Conservation (phyloP, 2,797 vertebrate genomes). For the Parauchenoglanis ngamensis region DNA sequence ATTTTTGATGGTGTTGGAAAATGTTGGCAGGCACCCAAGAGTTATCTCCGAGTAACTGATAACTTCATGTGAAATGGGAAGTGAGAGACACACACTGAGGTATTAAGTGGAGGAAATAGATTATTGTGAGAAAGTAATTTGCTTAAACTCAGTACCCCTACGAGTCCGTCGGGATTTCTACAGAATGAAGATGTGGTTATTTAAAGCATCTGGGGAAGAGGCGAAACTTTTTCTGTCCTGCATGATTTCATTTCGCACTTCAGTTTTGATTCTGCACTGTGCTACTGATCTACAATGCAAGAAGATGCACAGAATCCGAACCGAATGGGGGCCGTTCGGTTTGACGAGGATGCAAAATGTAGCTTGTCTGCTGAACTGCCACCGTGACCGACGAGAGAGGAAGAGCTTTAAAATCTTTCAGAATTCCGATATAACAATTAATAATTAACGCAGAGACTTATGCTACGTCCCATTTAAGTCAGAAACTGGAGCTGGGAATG, state of each 20-base stretch:
- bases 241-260: constrained; percentile 12
- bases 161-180: constrained; percentile 24
- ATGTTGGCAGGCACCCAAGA: not conserved
- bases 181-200: constrained; percentile 20
- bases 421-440: not conserved
- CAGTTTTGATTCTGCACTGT: not conserved
- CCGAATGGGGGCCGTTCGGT: not conserved
- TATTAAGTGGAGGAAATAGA: constrained; percentile 21
- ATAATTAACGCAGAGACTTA: not conserved
- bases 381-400: not conserved
- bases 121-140: constrained; percentile 32
- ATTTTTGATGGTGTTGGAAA: not conserved
- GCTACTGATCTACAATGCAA: not conserved
- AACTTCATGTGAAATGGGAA: constrained; percentile 5
- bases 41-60: not conserved
- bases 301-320: not conserved
- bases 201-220: constrained; percentile 22
- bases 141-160: constrained; percentile 33
- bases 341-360: not conserved
- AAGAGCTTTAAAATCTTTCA: not conserved
- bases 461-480: not conserved
- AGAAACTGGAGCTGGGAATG: no score
- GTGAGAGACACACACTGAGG: constrained; percentile 4
- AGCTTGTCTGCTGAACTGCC: not conserved
- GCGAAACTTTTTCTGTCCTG: not conserved